Conservation (phyloP, 2,888 invertebrate species). For the Terebella lapidaria region DNA sequence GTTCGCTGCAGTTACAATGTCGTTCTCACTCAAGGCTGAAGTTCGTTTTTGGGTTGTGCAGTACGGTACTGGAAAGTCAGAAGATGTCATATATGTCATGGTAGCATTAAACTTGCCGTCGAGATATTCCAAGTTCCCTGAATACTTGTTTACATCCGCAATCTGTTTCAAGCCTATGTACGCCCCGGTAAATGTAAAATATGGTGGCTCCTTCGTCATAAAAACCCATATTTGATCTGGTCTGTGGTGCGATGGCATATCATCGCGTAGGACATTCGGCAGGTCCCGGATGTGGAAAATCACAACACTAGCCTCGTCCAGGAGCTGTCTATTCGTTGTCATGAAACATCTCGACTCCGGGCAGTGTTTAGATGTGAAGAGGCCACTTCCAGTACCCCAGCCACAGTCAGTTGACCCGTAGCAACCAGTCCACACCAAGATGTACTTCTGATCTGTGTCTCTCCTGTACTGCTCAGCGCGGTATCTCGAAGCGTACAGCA, state of each 20-base stretch:
- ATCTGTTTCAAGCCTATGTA: too few relatives aligned
- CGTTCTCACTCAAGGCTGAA: background rate
- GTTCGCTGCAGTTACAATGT: background rate
- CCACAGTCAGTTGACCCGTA: background rate
- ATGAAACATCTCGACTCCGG: background rate
- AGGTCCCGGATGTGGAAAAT: background rate
- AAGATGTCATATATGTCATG: background rate
- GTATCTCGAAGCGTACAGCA: background rate
- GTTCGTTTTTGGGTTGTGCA: background rate
- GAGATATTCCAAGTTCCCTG: background rate
- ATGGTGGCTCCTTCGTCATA: background rate
- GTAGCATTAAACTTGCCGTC: background rate
- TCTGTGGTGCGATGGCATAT: background rate
- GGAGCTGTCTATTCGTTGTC: background rate
- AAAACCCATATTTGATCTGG: background rate
- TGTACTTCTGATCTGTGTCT: background rate
- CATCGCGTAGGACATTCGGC: background rate
- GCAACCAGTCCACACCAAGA: background rate
- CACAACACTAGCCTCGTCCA: background rate
- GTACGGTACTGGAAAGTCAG: background rate
- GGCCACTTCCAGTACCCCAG: background rate
- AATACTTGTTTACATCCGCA: background rate
- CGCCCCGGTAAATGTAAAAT: too few relatives aligned
- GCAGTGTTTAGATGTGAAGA: background rate
- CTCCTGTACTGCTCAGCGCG: too few relatives aligned